phyloP scores from a whole-genome alignment of 2,797 vertebrate species.

The Megalops cyprinoides region DNA sequence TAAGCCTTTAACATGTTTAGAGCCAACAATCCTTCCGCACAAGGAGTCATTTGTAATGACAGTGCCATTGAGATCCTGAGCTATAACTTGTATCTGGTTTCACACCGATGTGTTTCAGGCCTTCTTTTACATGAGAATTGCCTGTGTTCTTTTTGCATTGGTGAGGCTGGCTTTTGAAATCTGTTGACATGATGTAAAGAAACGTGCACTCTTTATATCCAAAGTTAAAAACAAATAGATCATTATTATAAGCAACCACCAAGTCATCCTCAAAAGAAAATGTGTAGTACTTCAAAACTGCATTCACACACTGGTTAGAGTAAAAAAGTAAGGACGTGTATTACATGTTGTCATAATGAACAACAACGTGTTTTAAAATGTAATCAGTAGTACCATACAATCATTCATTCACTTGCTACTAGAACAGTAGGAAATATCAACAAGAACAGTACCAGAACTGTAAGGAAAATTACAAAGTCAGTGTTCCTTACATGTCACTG shows the following conservation, averaged over 20 bases:
- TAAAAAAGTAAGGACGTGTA: no score
- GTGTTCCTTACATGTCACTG: neutral
- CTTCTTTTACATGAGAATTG: conserved; percentile 64
- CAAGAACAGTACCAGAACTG: neutral
- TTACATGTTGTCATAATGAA: no score
- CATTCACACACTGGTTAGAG: conserved; percentile 14
- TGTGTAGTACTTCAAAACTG: conserved; percentile 25
- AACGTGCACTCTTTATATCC: conserved; percentile 20
- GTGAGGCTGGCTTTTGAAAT: conserved; percentile 52
- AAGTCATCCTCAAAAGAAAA: conserved; percentile 25
- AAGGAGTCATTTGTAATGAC: conserved; percentile 65
- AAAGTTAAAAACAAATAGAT: conserved; percentile 41
- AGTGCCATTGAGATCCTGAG: conserved; percentile 59
- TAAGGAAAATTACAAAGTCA: neutral
- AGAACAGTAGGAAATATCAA: neutral
- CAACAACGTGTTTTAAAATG: no score
- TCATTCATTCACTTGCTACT: neutral
- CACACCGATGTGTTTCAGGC: conserved; percentile 51
- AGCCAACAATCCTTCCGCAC: conserved; percentile 54
- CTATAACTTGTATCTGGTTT: conserved; percentile 66
- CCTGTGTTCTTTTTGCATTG: conserved; percentile 27
- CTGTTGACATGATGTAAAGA: conserved; percentile 35
- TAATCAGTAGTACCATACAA: no score
- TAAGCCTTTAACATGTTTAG: conserved; percentile 67
- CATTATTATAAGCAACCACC: neutral